phyloP scores from a whole-genome alignment of 2,888 invertebrate species.

The Choristoneura rosaceana region DNA sequence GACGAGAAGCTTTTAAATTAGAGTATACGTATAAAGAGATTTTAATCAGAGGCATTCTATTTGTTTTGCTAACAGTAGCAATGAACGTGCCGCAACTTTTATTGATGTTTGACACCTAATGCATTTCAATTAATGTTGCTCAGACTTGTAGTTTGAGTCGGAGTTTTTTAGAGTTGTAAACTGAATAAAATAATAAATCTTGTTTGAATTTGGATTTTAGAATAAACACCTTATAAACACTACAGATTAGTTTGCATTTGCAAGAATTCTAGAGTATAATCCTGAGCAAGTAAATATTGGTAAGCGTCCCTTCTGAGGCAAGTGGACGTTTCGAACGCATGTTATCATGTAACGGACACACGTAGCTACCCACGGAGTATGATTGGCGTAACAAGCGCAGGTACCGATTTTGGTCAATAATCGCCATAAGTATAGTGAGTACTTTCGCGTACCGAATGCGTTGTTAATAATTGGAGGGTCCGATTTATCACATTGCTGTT shows the following conservation, averaged over 20 bases:
- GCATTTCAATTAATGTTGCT: background rate
- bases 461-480: conserved; percentile 83
- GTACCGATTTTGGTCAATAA: conserved; percentile 82
- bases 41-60: conserved; percentile 16
- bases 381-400: conserved; percentile 81
- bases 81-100: conserved; percentile 4
- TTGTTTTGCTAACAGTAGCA: conserved; percentile 22
- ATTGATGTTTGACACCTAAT: conserved; percentile 9
- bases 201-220: background rate
- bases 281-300: conserved; percentile 20
- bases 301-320: conserved; percentile 26
- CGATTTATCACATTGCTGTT: conserved; percentile 83
- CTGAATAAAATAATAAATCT: background rate
- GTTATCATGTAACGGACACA: conserved; percentile 39
- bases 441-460: conserved; percentile 81
- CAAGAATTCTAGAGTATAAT: background rate
- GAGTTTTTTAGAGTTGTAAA: background rate
- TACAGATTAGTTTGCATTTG: background rate
- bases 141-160: background rate
- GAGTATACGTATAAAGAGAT: conserved; percentile 24
- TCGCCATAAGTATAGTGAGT: conserved; percentile 79
- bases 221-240: too few species aligned
- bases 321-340: conserved; percentile 12
- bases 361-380: conserved; percentile 53
- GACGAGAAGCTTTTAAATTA: conserved; percentile 39